These are phyloP conservation scores for Leptinotarsa defecta DNA, from an alignment of 1,140 invertebrate species.

Conservation along the genomic window DNA sequence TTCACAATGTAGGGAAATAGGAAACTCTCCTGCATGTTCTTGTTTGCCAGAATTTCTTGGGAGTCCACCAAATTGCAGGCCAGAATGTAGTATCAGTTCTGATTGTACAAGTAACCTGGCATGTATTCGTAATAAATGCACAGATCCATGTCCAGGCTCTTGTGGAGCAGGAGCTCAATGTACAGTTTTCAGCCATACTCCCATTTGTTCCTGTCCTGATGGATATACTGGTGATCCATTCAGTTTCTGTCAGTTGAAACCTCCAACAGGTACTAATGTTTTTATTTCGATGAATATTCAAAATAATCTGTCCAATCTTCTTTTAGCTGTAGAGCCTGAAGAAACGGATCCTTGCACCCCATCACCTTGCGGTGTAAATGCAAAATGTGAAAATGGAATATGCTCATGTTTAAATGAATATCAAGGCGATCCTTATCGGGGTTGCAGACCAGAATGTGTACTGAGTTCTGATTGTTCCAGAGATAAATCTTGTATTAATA, in stretches of 20 bases:
- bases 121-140: conserved; percentile 66
- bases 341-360: conserved; percentile 60
- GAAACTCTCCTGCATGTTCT: conserved; percentile 63
- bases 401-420: conserved; percentile 74
- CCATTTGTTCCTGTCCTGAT: conserved; percentile 65
- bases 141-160: conserved; percentile 69
- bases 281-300: neutral
- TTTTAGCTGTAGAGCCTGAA: conserved; percentile 22
- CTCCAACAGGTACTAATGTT: conserved; percentile 52
- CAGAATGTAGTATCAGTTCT: conserved; percentile 61
- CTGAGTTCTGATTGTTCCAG: conserved; percentile 70
- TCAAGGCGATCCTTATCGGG: conserved; percentile 68
- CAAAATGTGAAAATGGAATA: conserved; percentile 65
- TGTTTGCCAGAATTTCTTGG: conserved; percentile 63
- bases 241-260: conserved; percentile 59
- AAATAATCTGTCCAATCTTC: neutral
- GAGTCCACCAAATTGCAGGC: conserved; percentile 60
- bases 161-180: conserved; percentile 68
- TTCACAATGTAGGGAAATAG: conserved; percentile 61
- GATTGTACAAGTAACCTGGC: conserved; percentile 63
- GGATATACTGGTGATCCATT: conserved; percentile 71
- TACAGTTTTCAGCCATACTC: conserved; percentile 65
- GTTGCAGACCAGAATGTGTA: conserved; percentile 68
- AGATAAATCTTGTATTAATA: conserved; percentile 73
- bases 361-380: conserved; percentile 65